Percentiles rank a stretch among this genome's conserved stretches.
Evolutionary conservation across 1,140 invertebrate species (phyloP).

Genomic region (Drosophila burlai): DNA sequence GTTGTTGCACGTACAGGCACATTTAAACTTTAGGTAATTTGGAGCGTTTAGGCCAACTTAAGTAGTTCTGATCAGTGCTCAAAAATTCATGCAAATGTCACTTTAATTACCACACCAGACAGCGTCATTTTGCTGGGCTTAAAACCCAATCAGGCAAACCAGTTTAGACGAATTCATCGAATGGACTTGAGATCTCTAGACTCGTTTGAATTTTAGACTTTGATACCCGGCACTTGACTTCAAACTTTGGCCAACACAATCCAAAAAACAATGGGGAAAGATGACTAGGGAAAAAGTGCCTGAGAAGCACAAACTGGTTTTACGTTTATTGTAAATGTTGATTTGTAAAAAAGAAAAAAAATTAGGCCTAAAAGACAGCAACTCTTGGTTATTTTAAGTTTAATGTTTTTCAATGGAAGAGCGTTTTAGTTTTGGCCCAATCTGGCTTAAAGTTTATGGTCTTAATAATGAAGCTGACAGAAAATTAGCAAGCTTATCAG

Average conservation of each 20-base stretch:
- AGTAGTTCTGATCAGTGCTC: slow-evolving; percentile 3
- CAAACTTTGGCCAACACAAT: slow-evolving; percentile 20
- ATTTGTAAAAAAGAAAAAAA: not conserved
- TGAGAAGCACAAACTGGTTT: slow-evolving; percentile 18
- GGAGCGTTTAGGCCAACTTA: slow-evolving; percentile 4
- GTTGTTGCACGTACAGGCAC: slow-evolving; percentile 45
- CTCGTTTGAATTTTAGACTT: slow-evolving; percentile 31
- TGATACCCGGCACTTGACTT: slow-evolving; percentile 37
- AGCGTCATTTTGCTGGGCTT: slow-evolving; percentile 6
- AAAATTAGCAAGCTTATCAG: not conserved
- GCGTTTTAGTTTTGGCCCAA: not conserved
- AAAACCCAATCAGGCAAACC: slow-evolving; percentile 29
- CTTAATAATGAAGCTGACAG: not conserved
- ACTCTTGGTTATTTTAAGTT: not conserved
- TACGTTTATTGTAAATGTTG: slow-evolving; percentile 1
- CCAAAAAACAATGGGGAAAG: not conserved
- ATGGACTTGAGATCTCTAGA: slow-evolving; percentile 32
- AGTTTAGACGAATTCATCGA: slow-evolving; percentile 21
- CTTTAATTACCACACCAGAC: slow-evolving; percentile 31
- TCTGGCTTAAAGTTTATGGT: not conserved
- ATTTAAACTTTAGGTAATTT: slow-evolving; percentile 20
- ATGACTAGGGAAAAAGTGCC: not conserved
- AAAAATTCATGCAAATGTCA: slow-evolving; percentile 34
- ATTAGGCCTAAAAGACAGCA: too few relatives aligned
- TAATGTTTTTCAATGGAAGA: not conserved